Evolutionary conservation across 2,888 invertebrate genomes (phyloP).

Genomic region (Drosophila cracens): DNA sequence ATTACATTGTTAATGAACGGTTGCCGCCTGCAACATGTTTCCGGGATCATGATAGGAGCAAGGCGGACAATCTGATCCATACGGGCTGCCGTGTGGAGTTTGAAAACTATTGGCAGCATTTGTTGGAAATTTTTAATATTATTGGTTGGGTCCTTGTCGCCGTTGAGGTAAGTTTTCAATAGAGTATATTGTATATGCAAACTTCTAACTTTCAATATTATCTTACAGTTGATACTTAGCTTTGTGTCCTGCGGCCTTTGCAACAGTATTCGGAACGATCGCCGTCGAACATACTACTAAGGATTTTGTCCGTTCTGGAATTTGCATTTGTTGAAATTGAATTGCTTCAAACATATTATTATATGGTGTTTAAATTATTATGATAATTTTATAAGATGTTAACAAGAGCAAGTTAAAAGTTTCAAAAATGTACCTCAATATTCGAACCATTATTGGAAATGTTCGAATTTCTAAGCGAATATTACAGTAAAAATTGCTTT

Average conservation of each 20-base stretch:
- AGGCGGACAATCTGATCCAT: slow-evolving; percentile 72
- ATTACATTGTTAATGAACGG: slow-evolving; percentile 79
- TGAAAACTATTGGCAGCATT: slow-evolving; percentile 75
- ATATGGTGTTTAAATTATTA: slow-evolving; percentile 36
- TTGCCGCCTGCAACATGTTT: slow-evolving; percentile 81
- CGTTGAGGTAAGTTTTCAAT: slow-evolving; percentile 64
- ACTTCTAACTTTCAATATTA: background rate
- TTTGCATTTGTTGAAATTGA: slow-evolving; percentile 47
- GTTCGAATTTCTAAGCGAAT: slow-evolving; percentile 6
- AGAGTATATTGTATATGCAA: background rate
- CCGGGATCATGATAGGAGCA: slow-evolving; percentile 63
- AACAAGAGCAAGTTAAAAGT: slow-evolving; percentile 4
- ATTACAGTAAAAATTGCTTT: slow-evolving; percentile 15
- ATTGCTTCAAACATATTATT: slow-evolving; percentile 32
- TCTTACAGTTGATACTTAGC: slow-evolving; percentile 86
- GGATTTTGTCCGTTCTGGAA: slow-evolving; percentile 32
- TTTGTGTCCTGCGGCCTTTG: slow-evolving; percentile 94
- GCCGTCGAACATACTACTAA: slow-evolving; percentile 89
- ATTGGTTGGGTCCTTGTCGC: slow-evolving; percentile 68
- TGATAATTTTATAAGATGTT: slow-evolving; percentile 19
- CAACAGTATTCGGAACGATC: slow-evolving; percentile 93
- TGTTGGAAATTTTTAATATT: slow-evolving; percentile 72
- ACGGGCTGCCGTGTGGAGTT: slow-evolving; percentile 78
- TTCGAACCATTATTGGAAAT: slow-evolving; percentile 1
- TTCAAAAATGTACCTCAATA: slow-evolving; percentile 11